These are phyloP conservation scores for Coelogynopora nodosa DNA, from an alignment of 2,888 invertebrate genomes.

Conservation along the genomic window DNA sequence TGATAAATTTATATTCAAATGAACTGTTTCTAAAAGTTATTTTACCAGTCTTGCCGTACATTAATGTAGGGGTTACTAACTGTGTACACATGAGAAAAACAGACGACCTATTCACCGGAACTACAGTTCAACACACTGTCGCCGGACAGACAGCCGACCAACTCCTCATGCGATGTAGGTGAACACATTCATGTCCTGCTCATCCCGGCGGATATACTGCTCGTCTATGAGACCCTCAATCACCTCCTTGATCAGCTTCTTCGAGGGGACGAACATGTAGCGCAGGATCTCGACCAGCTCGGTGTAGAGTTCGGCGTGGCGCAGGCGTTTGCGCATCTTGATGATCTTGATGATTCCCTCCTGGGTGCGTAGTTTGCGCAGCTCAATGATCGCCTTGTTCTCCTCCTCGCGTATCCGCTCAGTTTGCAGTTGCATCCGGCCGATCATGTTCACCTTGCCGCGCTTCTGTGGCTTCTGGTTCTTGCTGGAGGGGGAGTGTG, in stretches of 20 bases:
- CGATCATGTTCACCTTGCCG: constrained; percentile 92
- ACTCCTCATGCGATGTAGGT: constrained; percentile 89
- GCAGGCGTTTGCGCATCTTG: constrained; percentile 91
- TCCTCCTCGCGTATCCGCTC: constrained; percentile 93
- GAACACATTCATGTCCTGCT: constrained; percentile 93
- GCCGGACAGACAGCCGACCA: no score
- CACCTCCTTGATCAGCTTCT: constrained; percentile 99
- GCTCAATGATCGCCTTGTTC: constrained; percentile 93
- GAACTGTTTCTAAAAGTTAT: no score
- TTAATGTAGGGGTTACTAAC: no score
- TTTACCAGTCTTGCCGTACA: no score
- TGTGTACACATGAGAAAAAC: no score
- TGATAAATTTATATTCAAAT: no score
- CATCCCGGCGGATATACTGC: constrained; percentile 91
- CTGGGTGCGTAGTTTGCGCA: constrained; percentile 81
- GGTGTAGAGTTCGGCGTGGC: constrained; percentile 88
- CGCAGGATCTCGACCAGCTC: constrained; percentile 95
- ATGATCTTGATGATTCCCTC: constrained; percentile 98
- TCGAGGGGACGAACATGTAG: constrained; percentile 97
- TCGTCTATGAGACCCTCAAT: constrained; percentile 99
- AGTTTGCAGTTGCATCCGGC: constrained; percentile 85
- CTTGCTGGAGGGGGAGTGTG: constrained; percentile 74
- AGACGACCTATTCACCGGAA: no score
- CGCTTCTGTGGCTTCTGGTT: constrained; percentile 88
- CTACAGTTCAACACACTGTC: no score